Conservation (phyloP, 2,113 vertebrate genomes). For the Sphaerodactylus townsendi region DNA sequence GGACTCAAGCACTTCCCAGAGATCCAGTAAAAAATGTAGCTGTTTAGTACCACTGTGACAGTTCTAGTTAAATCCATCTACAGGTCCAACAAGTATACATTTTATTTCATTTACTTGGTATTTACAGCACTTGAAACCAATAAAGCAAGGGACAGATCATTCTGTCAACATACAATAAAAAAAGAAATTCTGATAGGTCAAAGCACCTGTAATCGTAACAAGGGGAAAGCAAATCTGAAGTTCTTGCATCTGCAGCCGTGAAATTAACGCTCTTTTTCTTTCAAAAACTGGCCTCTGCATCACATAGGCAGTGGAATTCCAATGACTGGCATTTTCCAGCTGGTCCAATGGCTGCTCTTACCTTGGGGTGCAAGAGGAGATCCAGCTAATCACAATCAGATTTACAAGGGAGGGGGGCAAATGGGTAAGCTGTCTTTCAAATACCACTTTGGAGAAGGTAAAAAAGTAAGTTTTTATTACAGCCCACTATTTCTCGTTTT, state of each 20-base stretch:
- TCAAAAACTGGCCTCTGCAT: background rate
- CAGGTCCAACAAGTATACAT: constrained; percentile 29
- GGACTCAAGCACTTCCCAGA: background rate
- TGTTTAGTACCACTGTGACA: background rate
- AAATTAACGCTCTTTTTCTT: background rate
- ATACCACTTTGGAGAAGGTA: background rate
- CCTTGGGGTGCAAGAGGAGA: background rate
- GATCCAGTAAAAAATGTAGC: background rate
- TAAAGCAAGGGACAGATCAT: constrained; percentile 42
- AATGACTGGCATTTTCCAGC: background rate
- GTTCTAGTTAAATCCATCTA: rapidly evolving
- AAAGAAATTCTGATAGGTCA: constrained; percentile 19
- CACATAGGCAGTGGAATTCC: background rate
- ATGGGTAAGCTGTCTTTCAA: background rate
- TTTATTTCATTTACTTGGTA: constrained; percentile 76
- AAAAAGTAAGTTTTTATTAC: no score
- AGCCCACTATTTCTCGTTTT: no score
- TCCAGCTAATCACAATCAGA: background rate
- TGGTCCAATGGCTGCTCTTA: background rate
- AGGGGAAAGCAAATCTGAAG: constrained; percentile 27
- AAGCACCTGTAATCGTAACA: constrained; percentile 45
- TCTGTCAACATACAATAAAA: constrained; percentile 55
- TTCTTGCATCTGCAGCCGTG: background rate
- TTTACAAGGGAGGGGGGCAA: background rate
- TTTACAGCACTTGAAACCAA: constrained; percentile 66